Conservation (phyloP, 2,888 invertebrate species). For the Drosophila pseudotakahashii region DNA sequence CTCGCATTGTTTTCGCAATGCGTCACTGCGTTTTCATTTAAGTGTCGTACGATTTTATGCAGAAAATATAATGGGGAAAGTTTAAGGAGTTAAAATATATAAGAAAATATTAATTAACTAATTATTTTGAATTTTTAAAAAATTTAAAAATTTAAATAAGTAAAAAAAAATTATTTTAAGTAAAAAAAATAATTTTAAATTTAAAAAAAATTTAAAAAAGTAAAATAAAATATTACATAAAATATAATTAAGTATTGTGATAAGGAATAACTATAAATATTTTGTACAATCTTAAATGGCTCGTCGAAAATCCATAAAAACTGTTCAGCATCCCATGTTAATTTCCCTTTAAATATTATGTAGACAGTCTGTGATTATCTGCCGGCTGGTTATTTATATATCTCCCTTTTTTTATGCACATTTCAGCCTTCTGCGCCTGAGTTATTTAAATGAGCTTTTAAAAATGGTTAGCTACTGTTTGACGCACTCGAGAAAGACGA, state of each 20-base stretch:
- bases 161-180: too few species aligned
- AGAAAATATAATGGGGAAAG: background rate
- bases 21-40: slow-evolving; percentile 57
- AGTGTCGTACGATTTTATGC: slow-evolving; percentile 12
- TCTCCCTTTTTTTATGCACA: slow-evolving; percentile 2
- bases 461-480: slow-evolving; percentile 75
- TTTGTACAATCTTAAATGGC: too few species aligned
- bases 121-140: too few species aligned
- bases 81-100: background rate
- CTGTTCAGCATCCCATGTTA: slow-evolving; percentile 1
- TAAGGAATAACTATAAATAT: background rate
- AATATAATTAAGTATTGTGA: too few species aligned
- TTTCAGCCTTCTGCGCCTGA: slow-evolving; percentile 13
- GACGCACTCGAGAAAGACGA: slow-evolving; percentile 59
- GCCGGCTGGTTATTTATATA: slow-evolving; percentile 1
- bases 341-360: slow-evolving; percentile 1
- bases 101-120: too few species aligned
- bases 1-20: slow-evolving; percentile 53
- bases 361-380: slow-evolving; percentile 4
- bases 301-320: background rate
- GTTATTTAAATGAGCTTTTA: slow-evolving; percentile 74
- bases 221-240: too few species aligned
- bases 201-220: too few species aligned
- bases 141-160: too few species aligned
- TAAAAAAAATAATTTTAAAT: too few species aligned